phyloP scores from a whole-genome alignment of 2,113 vertebrate genomes.

The Litocranius walleri region DNA sequence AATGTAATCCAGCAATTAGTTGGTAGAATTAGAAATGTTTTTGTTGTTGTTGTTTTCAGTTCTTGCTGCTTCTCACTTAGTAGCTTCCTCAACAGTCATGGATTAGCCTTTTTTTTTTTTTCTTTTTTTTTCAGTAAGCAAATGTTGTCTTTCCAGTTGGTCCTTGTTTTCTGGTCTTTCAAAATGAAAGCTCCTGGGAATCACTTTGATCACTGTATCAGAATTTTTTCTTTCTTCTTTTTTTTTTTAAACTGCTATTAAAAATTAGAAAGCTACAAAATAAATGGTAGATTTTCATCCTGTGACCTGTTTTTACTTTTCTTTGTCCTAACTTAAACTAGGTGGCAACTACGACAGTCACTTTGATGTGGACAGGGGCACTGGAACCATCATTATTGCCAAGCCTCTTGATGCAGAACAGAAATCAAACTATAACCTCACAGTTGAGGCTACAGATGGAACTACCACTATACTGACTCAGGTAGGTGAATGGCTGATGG shows the following conservation, averaged over 20 bases:
- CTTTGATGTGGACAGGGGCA: constrained; percentile 97
- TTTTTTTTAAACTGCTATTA: constrained; percentile 55
- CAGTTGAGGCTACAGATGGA: constrained; percentile 96
- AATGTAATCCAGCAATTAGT: not conserved
- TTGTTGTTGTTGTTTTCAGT: not conserved
- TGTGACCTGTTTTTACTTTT: constrained; percentile 65
- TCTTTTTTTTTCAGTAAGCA: not conserved
- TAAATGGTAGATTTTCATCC: not conserved
- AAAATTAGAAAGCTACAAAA: constrained; percentile 51
- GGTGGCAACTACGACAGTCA: constrained; percentile 98
- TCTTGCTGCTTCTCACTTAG: not conserved
- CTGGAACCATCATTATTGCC: constrained; percentile 94
- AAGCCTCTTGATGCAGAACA: constrained; percentile 94
- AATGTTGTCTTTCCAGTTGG: not conserved
- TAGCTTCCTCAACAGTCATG: not conserved
- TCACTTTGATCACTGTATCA: not conserved
- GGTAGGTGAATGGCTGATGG: constrained; percentile 84
- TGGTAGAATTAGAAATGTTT: not conserved
- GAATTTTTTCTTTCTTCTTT: not conserved
- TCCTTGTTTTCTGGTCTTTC: not conserved
- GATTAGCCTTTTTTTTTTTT: not conserved
- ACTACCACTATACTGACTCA: constrained; percentile 92
- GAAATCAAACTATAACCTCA: constrained; percentile 97
- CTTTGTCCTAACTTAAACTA: constrained; percentile 77
- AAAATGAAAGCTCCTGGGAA: not conserved